phyloP scores from a whole-genome alignment of 2,113 vertebrate species.

The Megaceryle maxima region DNA sequence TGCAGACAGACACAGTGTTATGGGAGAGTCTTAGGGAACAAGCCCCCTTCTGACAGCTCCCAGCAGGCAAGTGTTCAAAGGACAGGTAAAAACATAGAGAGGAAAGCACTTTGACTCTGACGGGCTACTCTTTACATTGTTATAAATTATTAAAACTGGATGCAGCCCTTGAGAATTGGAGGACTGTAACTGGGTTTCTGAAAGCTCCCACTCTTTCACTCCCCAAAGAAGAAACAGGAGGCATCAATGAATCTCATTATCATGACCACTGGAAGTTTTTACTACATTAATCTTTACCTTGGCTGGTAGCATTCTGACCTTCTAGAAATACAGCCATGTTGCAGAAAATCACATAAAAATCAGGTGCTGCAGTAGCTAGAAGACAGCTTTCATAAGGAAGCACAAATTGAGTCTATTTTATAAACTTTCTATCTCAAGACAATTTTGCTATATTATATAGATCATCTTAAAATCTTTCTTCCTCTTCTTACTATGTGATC shows the following conservation, averaged over 20 bases:
- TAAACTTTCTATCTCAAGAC: neutral
- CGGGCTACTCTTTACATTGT: neutral
- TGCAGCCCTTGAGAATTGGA: neutral
- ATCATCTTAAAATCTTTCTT: conserved; percentile 44
- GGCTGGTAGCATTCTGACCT: neutral
- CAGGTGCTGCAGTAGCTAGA: neutral
- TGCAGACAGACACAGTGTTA: neutral
- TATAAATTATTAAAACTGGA: neutral
- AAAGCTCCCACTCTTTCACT: neutral
- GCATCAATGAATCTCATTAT: neutral
- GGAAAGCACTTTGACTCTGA: neutral
- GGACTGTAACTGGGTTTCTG: neutral
- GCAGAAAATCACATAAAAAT: neutral
- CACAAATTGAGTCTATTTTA: neutral
- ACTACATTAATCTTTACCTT: neutral
- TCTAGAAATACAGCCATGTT: neutral
- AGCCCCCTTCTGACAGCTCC: neutral
- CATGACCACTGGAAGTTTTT: neutral
- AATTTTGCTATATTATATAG: neutral
- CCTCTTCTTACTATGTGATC: neutral
- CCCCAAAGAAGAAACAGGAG: neutral
- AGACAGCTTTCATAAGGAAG: neutral
- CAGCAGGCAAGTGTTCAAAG: neutral
- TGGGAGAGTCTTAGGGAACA: neutral
- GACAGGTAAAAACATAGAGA: neutral